phyloP scores from a whole-genome alignment of 2,888 invertebrate genomes.

The Cryptocheilus praepositus region DNA sequence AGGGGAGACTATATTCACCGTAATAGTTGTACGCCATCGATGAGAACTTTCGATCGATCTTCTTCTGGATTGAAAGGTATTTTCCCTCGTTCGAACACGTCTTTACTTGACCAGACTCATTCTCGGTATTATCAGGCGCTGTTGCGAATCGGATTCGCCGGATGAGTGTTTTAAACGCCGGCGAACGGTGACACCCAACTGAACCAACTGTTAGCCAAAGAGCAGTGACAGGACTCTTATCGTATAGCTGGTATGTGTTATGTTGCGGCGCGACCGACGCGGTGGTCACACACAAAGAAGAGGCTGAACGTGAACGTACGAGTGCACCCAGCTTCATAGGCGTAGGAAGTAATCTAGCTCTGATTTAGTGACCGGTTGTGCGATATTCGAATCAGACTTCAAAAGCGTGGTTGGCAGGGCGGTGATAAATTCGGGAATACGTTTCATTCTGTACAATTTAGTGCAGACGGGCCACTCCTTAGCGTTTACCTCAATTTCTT shows the following conservation, averaged over 20 bases:
- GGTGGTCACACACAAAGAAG: constrained; percentile 29
- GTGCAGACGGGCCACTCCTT: no score
- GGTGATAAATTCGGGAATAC: no score
- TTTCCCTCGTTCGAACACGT: background rate
- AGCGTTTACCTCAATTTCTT: no score
- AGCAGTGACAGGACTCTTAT: constrained; percentile 62
- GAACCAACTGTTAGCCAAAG: constrained; percentile 62
- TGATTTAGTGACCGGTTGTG: no score
- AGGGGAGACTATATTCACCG: constrained; percentile 14
- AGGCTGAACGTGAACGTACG: constrained; percentile 23
- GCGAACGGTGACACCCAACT: constrained; percentile 61
- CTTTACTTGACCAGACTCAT: background rate
- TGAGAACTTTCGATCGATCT: background rate
- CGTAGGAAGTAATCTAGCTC: background rate
- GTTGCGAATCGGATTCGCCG: background rate
- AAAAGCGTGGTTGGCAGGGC: no score
- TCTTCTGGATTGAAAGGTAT: background rate
- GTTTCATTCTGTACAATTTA: no score
- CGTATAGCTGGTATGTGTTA: constrained; percentile 19
- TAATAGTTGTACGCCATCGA: constrained; percentile 36
- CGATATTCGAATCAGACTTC: no score
- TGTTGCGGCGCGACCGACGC: no score
- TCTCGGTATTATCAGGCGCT: background rate
- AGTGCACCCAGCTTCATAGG: constrained; percentile 4
- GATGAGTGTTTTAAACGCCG: constrained; percentile 27